Base-by-base conservation (phyloP, 2,113 vertebrate genomes). In the Hippocampus abdominalis region DNA sequence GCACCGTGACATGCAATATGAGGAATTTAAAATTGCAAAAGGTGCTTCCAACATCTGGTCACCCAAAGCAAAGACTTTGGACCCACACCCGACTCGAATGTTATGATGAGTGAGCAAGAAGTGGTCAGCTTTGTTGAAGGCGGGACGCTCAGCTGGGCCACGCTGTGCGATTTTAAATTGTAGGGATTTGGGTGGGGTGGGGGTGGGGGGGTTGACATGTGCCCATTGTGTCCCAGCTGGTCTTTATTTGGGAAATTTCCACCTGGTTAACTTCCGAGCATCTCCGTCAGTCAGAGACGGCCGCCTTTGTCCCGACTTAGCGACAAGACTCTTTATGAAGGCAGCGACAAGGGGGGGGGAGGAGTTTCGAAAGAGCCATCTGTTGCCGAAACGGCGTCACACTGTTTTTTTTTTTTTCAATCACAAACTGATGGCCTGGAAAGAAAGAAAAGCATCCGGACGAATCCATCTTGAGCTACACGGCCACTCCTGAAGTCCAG, bases 231-330 rank as follows among this genome's bases (percentile, higher is more conserved):
- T 84, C 81, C 87, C 89, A 90, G 89, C 88, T 91, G 89, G 87
- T 70, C 69, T 88, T 88, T 91, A 89, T 91, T 89, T 88, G 78
- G 77, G 79, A 77, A 81, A 78, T 90, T 90, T 91, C 86, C 79
- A 85, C 88, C 85, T 87, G 83, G 89, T 86, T 90, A 89, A 89
- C 79, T 80, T 75, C 86, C 72, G 81, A 87, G 85, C 82, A 72
- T 71, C 66, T 27, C 23, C 12, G 23, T 61, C 69, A 78, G 82
- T 86, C 81, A 81, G 82, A 77, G 79, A 69, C 71, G 77, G 69
- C 40, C 80, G 73, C 78, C 68, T 88, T 90, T 91, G 82, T 91
- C 69, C 69, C 67, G 63, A 81, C 72, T 79, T 57, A 25, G 78
- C 82, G 87, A 85, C 76, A 32, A 70, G 77, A 78, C 82, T 78